Evolutionary conservation across 37 sponge, comb jelly and placozoan genomes (phyloP), one percentile per base, ranked within the genome.

Genomic region (Cliona cf. orientalis): DNA sequence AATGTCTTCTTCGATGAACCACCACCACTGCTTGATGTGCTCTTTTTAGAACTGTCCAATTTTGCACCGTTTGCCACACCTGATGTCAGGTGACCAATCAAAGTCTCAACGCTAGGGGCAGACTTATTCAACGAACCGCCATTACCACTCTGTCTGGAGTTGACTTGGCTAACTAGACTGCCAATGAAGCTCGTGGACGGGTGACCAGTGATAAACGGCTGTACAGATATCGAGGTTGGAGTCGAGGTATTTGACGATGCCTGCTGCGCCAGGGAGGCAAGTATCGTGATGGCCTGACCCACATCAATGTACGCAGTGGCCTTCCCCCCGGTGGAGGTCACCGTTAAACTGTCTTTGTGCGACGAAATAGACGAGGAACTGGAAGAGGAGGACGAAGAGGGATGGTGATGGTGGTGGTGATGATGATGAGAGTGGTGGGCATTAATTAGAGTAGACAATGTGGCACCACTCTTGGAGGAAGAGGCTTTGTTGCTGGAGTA

Each of bases 211-310:
- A 82, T 29, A 7, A 11, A 14, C 22, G 77, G 77, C 17, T 57
- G 64, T 0, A 62, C 46, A 19, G 79, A 79, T 0, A 79, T 43
- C 0, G 78, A 58, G 63, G 71, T 79, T 9, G 43, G 28, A 12
- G 33, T 23, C 26, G 71, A 58, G 44, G 58, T 44, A 14, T 11
- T 9, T 2, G 61, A n/a, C 33, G 69, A 22, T 3, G 45, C 64
- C 22, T 71, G 64, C 37, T 72, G 73, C 21, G 82, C 73, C 19
- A 82, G 53, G 11, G 71, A 61, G 2, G 73, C 82, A 1, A 82
- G 73, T 25, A 82, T 71, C 7, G 72, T 82, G 82, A 82, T 82
- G 45, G 82, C 73, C 64, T 82, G 82, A 40, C 35, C 62, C 32
- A 82, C 60, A 62, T 82, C 82, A 12, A 82, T 25, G 46, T 59